Evolutionary conservation across 2,797 vertebrate species (phyloP), one percentile per base, ranked within the genome.

Genomic region (Cetoscarus ocellatus): DNA sequence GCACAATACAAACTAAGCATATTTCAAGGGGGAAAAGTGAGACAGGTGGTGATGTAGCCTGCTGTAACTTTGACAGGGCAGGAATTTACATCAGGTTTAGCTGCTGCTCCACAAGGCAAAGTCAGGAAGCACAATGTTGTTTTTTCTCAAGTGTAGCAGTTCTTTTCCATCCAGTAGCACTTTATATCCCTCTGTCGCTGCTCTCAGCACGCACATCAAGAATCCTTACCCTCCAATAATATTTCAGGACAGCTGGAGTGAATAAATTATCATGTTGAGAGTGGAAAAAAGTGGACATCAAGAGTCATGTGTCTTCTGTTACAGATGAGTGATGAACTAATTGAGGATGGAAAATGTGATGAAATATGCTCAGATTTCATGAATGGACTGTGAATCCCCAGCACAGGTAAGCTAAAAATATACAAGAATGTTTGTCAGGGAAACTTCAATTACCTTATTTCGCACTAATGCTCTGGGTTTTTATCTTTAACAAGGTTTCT

Each of bases 111-210:
- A 83, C 79, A 86, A 76, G 55, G 80, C 38, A 59, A 73, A 80
- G 73, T 74, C 87, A 91, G 89, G 88, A 93, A 93, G 87, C 61
- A 52, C 39, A 49, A 60, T 88, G 84, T 91, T 93, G 90, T 92
- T 93, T 90, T 91, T 89, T 65, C 63, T 85, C 66, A 47, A 79
- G 59, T 65, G 82, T 61, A 82, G 71, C 65, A 56, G 65, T 73
- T 54, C 55, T 79, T 91, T 91, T 92, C 86, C 86, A 87, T 84
- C 80, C 73, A 80, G 59, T 35, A 81, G 71, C 78, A 80, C 65
- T 89, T 86, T 88, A 91, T 86, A 77, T 66, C 35, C 70, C 56
- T 60, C 67, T 15, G 69, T 42, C 77, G 53, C 56, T 67, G 56
- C 79, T 84, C 44, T 15, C 67, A 82, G 52, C 65, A 79, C 44